Conservation (phyloP, 2,888 invertebrate species). For the Choreutis nemorana region DNA sequence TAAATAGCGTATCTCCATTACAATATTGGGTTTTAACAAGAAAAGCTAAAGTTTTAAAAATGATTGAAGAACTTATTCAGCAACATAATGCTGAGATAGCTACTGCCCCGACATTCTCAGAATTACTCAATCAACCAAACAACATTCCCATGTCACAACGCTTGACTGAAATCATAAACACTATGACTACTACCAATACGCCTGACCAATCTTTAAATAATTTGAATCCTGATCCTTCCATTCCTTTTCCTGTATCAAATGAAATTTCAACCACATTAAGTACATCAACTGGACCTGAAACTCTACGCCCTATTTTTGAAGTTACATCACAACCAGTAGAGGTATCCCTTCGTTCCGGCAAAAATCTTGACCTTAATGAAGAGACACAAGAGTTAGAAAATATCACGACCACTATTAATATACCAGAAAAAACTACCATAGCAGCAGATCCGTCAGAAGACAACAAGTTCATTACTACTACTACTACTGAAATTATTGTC, state of each 20-base stretch:
- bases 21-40: constrained; percentile 56
- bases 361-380: too few species aligned
- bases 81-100: constrained; percentile 51
- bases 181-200: constrained; percentile 37
- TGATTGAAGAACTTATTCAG: constrained; percentile 56
- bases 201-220: constrained; percentile 17
- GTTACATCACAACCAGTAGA: too few species aligned
- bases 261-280: constrained; percentile 15
- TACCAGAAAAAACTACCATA: constrained; percentile 9
- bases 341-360: too few species aligned
- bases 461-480: constrained; percentile 25
- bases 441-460: constrained; percentile 10
- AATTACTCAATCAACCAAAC: constrained; percentile 27
- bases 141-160: constrained; percentile 37
- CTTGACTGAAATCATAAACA: constrained; percentile 43
- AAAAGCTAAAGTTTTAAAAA: constrained; percentile 54
- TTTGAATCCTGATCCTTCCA: constrained; percentile 3
- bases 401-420: constrained; percentile 14
- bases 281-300: not conserved
- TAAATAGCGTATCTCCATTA: constrained; percentile 36
- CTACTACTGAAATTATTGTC: constrained; percentile 22
- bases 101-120: constrained; percentile 34
- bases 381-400: too few species aligned
- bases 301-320: too few species aligned
- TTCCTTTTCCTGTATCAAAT: constrained; percentile 19